These are phyloP conservation scores for Hedychridium roseum DNA, from an alignment of 2,888 invertebrate genomes.

Conservation along the genomic window DNA sequence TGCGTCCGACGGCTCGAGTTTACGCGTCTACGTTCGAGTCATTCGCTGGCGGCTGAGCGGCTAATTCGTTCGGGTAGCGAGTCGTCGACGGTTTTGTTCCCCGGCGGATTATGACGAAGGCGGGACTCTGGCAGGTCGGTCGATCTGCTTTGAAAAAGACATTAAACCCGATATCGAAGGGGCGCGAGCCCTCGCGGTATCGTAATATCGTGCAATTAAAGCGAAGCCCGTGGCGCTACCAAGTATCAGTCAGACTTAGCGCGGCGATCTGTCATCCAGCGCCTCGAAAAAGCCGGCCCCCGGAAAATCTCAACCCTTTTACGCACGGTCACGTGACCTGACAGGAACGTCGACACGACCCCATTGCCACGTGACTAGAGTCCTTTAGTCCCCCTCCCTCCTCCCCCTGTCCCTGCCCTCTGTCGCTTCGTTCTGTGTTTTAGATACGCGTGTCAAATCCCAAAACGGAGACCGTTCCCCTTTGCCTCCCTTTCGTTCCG, in stretches of 20 bases:
- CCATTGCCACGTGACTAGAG: slow-evolving; percentile 51
- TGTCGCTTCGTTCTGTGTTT: slow-evolving; percentile 53
- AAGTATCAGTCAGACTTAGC: slow-evolving; percentile 61
- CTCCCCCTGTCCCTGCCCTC: slow-evolving; percentile 25
- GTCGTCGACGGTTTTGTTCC: slow-evolving; percentile 24
- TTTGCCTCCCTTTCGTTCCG: slow-evolving; percentile 6
- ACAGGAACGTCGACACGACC: slow-evolving; percentile 37
- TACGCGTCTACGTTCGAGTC: slow-evolving; percentile 24
- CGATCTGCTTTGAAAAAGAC: slow-evolving; percentile 57
- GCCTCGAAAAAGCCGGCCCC: slow-evolving; percentile 36
- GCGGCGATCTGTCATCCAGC: slow-evolving; percentile 58
- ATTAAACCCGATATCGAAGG: slow-evolving; percentile 57
- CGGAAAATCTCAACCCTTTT: slow-evolving; percentile 63
- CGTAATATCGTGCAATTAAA: slow-evolving; percentile 62
- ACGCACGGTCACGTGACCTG: slow-evolving; percentile 59
- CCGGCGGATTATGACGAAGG: background rate
- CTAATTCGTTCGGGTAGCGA: slow-evolving; percentile 39
- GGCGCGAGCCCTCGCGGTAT: slow-evolving; percentile 60
- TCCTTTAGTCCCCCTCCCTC: slow-evolving; percentile 12
- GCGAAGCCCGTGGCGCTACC: slow-evolving; percentile 54
- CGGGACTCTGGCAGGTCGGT: slow-evolving; percentile 5
- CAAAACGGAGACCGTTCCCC: slow-evolving; percentile 44
- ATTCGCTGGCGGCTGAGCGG: slow-evolving; percentile 21
- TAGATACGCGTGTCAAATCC: slow-evolving; percentile 63
- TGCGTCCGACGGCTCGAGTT: slow-evolving; percentile 17